These are phyloP conservation scores for Papilio machaon DNA, from an alignment of 1,140 invertebrate species.

Conservation along the genomic window DNA sequence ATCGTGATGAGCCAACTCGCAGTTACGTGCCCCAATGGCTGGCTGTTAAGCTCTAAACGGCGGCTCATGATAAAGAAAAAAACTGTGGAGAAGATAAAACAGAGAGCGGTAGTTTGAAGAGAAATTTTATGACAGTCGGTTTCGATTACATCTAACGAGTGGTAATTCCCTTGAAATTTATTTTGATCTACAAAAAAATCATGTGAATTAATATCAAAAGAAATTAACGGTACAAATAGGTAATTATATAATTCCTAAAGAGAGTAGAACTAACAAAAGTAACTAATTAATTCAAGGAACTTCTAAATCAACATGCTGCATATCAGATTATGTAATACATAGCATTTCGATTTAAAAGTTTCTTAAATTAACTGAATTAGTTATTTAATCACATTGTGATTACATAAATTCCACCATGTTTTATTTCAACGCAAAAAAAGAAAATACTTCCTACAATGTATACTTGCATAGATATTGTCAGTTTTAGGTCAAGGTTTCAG, in stretches of 20 bases:
- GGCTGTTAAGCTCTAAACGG: slow-evolving; percentile 69
- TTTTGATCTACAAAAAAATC: slow-evolving; percentile 21
- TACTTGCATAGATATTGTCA: background rate
- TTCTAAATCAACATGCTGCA: background rate
- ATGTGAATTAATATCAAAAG: background rate
- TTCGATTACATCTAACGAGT: slow-evolving; percentile 1
- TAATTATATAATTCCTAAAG: too few relatives aligned
- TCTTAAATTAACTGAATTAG: too few relatives aligned
- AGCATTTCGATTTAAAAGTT: too few relatives aligned
- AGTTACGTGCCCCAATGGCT: slow-evolving; percentile 66
- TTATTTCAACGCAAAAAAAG: background rate
- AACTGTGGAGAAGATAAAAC: slow-evolving; percentile 53
- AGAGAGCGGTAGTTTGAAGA: slow-evolving; percentile 49
- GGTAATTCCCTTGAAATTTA: background rate
- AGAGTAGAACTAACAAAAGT: background rate
- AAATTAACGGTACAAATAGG: background rate
- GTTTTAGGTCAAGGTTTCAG: background rate
- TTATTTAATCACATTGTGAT: too few relatives aligned
- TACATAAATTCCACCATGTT: background rate
- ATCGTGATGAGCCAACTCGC: slow-evolving; percentile 66
- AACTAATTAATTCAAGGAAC: background rate
- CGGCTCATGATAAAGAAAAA: slow-evolving; percentile 58
- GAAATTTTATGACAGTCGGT: slow-evolving; percentile 42
- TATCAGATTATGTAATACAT: too few relatives aligned
- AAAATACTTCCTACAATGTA: background rate